Evolutionary conservation across 2,888 invertebrate genomes (phyloP).

Genomic region (Drosophila pegasa): DNA sequence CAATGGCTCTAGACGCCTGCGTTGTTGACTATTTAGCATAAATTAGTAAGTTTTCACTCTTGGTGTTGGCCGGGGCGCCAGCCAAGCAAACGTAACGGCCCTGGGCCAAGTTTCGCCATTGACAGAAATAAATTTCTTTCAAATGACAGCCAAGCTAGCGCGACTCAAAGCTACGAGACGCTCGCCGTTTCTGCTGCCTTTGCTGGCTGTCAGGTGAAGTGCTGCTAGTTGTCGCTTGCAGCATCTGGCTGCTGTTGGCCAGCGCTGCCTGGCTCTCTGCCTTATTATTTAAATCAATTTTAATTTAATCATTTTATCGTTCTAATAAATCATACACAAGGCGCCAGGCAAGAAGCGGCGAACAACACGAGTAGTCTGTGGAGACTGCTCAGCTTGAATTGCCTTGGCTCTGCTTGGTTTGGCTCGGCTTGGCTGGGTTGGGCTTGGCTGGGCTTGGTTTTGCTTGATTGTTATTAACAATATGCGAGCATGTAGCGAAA

Average conservation of each 20-base stretch:
- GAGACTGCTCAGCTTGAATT: constrained; percentile 18
- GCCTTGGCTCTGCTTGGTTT: constrained; percentile 9
- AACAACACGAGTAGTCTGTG: constrained; percentile 7
- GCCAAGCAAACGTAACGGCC: constrained; percentile 25
- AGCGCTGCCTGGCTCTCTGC: constrained; percentile 14
- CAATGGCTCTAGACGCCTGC: constrained; percentile 28
- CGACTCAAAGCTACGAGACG: constrained; percentile 22
- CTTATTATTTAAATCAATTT: constrained; percentile 77
- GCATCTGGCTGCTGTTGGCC: constrained; percentile 18
- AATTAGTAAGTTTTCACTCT: constrained; percentile 72
- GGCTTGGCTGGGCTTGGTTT: constrained; percentile 6
- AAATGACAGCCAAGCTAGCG: constrained; percentile 41
- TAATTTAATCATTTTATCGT: constrained; percentile 80
- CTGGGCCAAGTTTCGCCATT: constrained; percentile 42
- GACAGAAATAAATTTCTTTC: constrained; percentile 45
- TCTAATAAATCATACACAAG: constrained; percentile 73
- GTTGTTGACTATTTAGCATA: constrained; percentile 67
- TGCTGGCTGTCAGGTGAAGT: constrained; percentile 29
- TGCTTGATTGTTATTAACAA: constrained; percentile 68
- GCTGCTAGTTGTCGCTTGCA: constrained; percentile 37
- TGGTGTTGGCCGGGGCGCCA: constrained; percentile 4
- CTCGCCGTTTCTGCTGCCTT: background rate
- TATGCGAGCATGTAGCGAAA: constrained; percentile 53
- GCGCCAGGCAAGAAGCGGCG: constrained; percentile 23
- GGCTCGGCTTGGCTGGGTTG: constrained; percentile 24